These are phyloP conservation scores for Limanda limanda DNA, from an alignment of 2,113 vertebrate species.

Conservation along the genomic window DNA sequence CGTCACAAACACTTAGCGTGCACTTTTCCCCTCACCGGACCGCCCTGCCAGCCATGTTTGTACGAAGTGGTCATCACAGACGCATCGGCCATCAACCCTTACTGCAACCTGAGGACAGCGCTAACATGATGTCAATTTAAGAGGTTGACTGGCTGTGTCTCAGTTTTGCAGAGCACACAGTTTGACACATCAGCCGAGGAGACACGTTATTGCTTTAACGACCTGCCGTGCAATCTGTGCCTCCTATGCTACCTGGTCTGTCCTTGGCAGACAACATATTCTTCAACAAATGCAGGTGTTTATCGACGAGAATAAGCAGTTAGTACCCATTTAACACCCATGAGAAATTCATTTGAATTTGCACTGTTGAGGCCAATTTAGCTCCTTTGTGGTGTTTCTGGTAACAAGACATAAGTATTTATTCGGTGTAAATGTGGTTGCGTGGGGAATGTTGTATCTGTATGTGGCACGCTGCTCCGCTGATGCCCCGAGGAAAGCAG, in stretches of 20 bases:
- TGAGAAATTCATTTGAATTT: conserved; percentile 14
- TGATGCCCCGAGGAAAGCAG: conserved; percentile 60
- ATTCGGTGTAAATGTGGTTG: conserved; percentile 27
- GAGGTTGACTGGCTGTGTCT: conserved; percentile 46
- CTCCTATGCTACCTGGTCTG: conserved; percentile 25
- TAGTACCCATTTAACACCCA: neutral
- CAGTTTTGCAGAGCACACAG: conserved; percentile 7
- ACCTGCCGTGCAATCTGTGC: conserved; percentile 45
- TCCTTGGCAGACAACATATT: conserved; percentile 55
- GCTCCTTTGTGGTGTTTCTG: conserved; percentile 22
- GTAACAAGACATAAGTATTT: conserved; percentile 26
- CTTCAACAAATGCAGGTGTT: conserved; percentile 44
- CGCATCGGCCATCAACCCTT: conserved; percentile 13
- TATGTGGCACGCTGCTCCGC: conserved; percentile 20
- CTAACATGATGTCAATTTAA: conserved; percentile 60
- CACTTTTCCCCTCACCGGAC: conserved; percentile 1
- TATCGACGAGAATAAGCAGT: conserved; percentile 40
- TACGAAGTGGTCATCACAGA: conserved; percentile 47
- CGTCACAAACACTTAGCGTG: conserved; percentile 70
- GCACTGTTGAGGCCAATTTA: conserved; percentile 1
- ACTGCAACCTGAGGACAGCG: conserved; percentile 55
- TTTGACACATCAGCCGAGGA: conserved; percentile 46
- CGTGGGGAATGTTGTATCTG: conserved; percentile 29
- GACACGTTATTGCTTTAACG: conserved; percentile 68
- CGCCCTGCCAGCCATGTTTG: conserved; percentile 50